Conservation (phyloP, 2,797 vertebrate genomes). For the Propithecus perrieri region DNA sequence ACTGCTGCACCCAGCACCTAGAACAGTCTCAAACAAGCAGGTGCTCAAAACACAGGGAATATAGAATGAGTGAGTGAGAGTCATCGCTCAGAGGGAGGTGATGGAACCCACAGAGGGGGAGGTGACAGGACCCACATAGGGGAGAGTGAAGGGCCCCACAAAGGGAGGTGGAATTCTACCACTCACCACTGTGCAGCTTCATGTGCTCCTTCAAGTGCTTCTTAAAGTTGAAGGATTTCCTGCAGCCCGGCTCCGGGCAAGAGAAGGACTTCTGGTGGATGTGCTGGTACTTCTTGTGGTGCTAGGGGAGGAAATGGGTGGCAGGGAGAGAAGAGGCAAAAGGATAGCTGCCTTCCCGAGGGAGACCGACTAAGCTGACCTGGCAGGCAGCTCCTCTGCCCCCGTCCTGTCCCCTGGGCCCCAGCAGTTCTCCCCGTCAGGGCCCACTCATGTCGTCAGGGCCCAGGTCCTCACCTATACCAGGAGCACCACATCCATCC, state of each 20-base stretch:
- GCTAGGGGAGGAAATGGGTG: constrained; percentile 74
- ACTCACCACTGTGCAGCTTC: constrained; percentile 90
- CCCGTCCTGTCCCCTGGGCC: no score
- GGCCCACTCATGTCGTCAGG: neutral
- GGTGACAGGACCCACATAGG: neutral
- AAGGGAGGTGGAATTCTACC: neutral
- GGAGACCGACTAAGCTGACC: neutral
- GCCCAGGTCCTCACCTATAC: neutral
- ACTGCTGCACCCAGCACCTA: neutral
- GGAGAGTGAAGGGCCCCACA: neutral
- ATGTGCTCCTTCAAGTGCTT: constrained; percentile 91
- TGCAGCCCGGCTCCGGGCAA: constrained; percentile 85
- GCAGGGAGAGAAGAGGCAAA: rapidly evolving
- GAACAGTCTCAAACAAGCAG: neutral
- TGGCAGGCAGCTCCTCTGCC: neutral
- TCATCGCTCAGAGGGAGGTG: neutral
- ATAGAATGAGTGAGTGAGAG: no score
- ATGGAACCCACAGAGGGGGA: neutral
- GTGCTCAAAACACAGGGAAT: neutral
- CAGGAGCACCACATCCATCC: neutral
- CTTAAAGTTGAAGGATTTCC: constrained; percentile 90
- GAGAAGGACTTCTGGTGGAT: constrained; percentile 90
- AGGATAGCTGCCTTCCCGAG: neutral
- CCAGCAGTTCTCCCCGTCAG: neutral
- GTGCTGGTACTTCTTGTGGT: constrained; percentile 89